Base-by-base conservation (phyloP, 1,140 invertebrate genomes). In the Drosophila nasuta region DNA sequence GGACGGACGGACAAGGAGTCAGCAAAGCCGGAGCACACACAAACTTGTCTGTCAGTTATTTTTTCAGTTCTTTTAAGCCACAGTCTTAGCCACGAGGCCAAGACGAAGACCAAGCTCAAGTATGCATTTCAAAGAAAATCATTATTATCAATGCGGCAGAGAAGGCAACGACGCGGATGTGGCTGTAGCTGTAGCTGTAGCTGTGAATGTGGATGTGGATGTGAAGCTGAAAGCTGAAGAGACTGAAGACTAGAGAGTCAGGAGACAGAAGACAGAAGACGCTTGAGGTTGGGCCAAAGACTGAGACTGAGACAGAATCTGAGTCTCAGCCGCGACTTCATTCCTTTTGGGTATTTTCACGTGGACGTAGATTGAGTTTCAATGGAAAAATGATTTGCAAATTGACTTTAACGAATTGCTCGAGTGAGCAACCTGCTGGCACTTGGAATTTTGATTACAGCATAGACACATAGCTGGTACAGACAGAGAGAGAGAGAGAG, bases 381-480 rank as follows among this genome's bases (percentile, higher is more conserved):
- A 89, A 91, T 91, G 89, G 89, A 91, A 91, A 91, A 91, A 91
- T 91, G 89, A 91, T 91, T 91, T 91, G 89, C 89, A 91, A 91
- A 91, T 91, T 91, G 89, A 91, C 89, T 91, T 91, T 91, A 91
- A 91, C 89, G 89, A 91, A 91, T 91, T 91, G 89, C 81, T 69
- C 68, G 66, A 85, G 65, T 68, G 81, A 77, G 68, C 79, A 82
- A 78, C 78, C 78, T 80, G 78, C 78, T 78, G 59, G 68, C 66
- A 70, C 63, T 72, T 90, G 86, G 85, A 85, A 89, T 89, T 89
- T 89, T 89, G 85, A 89, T 89, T 89, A 90, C 79, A 89, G 66
- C 78, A 77, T 77, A 81, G 79, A 77, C 79, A 41, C 6, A 51
- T 25, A 25, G 20, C 20, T 25, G 20, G 3, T 13, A 49, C 20